A percentile compares a stretch with the other conserved stretches of the same genome.
These are phyloP conservation scores for Chorisops tibialis DNA, from an alignment of 2,888 invertebrate species.

Conservation along the genomic window DNA sequence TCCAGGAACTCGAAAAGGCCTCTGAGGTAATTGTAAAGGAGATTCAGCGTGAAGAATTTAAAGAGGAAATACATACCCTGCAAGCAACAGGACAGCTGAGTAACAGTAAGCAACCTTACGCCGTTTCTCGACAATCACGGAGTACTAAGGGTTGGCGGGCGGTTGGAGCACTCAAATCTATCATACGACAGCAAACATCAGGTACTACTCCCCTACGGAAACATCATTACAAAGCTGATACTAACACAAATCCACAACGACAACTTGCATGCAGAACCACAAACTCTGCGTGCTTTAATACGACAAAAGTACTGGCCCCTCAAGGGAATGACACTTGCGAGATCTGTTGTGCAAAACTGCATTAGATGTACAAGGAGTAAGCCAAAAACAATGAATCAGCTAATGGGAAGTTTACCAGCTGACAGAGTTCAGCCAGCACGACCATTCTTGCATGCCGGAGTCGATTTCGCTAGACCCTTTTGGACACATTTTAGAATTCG, in stretches of 20 bases:
- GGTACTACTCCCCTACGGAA: slow-evolving; percentile 36
- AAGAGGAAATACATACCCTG: neutral
- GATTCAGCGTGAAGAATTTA: neutral
- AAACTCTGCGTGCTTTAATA: slow-evolving; percentile 24
- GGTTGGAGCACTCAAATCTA: slow-evolving; percentile 33
- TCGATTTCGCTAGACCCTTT: slow-evolving; percentile 28
- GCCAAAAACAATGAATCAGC: slow-evolving; percentile 28
- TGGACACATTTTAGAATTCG: slow-evolving; percentile 14
- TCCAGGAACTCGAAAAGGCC: neutral
- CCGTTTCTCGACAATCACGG: slow-evolving; percentile 34
- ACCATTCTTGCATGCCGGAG: slow-evolving; percentile 27
- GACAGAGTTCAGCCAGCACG: slow-evolving; percentile 25
- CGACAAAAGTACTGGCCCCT: slow-evolving; percentile 37
- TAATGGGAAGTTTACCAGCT: slow-evolving; percentile 39
- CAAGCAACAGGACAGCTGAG: neutral
- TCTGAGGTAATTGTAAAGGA: neutral
- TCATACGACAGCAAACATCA: slow-evolving; percentile 35
- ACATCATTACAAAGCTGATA: slow-evolving; percentile 24
- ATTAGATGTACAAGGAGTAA: slow-evolving; percentile 31
- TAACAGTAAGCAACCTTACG: no score
- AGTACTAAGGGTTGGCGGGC: slow-evolving; percentile 39
- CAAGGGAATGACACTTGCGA: slow-evolving; percentile 29
- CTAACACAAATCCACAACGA: slow-evolving; percentile 8
- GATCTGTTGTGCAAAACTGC: slow-evolving; percentile 31
- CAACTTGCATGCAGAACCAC: slow-evolving; percentile 24